Evolutionary conservation across 2,888 invertebrate species (phyloP).

Genomic region (Limnephilus rhombicus): DNA sequence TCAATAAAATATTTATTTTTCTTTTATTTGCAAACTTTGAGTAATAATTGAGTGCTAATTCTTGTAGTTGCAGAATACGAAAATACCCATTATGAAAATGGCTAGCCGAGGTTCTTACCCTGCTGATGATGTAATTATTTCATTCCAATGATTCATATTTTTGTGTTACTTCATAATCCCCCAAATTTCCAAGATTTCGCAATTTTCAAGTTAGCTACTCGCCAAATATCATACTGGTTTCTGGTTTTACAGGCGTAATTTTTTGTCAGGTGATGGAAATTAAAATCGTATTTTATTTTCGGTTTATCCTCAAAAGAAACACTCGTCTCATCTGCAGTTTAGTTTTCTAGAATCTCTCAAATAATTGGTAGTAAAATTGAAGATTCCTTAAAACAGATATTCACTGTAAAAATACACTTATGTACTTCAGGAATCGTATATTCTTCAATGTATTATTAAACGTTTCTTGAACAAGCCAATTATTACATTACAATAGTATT

Average conservation of each 20-base stretch:
- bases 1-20: neutral
- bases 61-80: neutral
- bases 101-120: neutral
- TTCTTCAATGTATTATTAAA: too few relatives aligned
- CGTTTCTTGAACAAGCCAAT: too few relatives aligned
- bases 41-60: neutral
- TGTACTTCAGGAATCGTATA: too few relatives aligned
- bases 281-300: neutral
- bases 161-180: neutral
- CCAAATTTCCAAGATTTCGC: conserved; percentile 19
- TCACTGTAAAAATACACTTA: neutral
- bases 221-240: neutral
- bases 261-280: neutral
- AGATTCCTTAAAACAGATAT: neutral
- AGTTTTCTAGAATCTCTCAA: neutral
- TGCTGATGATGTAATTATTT: neutral
- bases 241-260: neutral
- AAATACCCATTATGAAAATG: neutral
- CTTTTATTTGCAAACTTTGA: neutral
- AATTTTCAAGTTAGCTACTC: neutral
- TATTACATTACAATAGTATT: too few relatives aligned
- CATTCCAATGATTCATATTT: neutral
- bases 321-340: neutral
- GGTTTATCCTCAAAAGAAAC: neutral
- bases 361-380: neutral